These are phyloP conservation scores for Drosophila novamexicana DNA, from an alignment of 1,140 invertebrate species.

Conservation along the genomic window DNA sequence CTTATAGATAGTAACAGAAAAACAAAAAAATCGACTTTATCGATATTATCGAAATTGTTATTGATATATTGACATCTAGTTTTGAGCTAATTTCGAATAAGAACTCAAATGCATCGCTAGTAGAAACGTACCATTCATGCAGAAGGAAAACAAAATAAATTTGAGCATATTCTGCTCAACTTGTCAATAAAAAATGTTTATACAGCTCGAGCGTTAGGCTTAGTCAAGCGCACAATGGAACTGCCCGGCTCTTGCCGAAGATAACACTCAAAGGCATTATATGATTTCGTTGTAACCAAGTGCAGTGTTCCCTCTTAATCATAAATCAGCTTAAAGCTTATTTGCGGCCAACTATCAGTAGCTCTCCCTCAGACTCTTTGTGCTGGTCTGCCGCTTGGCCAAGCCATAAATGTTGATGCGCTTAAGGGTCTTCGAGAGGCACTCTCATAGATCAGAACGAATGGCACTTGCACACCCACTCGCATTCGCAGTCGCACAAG, in stretches of 20 bases:
- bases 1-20: no score
- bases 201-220: background rate
- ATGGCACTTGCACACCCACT: constrained; percentile 8
- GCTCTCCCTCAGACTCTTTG: background rate
- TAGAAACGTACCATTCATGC: no score
- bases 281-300: constrained; percentile 5
- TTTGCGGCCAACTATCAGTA: background rate
- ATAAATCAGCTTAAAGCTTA: constrained; percentile 18
- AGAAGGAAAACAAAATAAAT: no score
- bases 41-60: no score
- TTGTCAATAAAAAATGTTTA: no score
- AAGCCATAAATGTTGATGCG: constrained; percentile 44
- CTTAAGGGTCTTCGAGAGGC: constrained; percentile 21
- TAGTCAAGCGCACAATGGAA: background rate
- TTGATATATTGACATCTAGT: no score
- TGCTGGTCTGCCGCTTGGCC: constrained; percentile 13
- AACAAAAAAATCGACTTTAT: no score
- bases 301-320: background rate
- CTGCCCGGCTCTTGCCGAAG: background rate
- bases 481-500: background rate
- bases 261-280: constrained; percentile 10
- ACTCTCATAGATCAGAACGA: constrained; percentile 13
- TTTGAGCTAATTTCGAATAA: no score
- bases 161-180: no score
- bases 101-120: no score